phyloP scores from a whole-genome alignment of 2,888 invertebrate species.

The Nemoura dubitans region DNA sequence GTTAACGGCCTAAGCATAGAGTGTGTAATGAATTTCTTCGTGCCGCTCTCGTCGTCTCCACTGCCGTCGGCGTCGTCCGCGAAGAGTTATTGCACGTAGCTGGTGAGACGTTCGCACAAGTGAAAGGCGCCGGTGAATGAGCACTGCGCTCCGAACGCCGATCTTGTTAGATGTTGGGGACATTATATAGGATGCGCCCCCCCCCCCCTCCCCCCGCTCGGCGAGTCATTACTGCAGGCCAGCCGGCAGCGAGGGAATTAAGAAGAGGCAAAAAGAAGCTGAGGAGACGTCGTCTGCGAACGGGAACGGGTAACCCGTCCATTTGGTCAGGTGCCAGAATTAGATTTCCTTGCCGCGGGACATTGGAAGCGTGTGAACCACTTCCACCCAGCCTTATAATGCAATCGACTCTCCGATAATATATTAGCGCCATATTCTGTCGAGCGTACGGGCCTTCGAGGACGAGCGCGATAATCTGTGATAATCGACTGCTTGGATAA shows the following conservation, averaged over 20 bases:
- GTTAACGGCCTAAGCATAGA: background rate
- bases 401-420: conserved; percentile 34
- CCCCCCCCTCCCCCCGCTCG: background rate
- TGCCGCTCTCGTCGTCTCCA: background rate
- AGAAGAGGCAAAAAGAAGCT: conserved; percentile 43
- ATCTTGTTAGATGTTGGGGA: conserved; percentile 30
- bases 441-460: background rate
- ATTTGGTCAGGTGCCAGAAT: conserved; percentile 49
- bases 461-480: background rate
- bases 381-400: conserved; percentile 28
- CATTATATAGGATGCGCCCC: conserved; percentile 17
- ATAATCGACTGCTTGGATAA: background rate
- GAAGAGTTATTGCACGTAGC: conserved; percentile 15
- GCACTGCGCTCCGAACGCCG: background rate
- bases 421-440: background rate
- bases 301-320: conserved; percentile 35
- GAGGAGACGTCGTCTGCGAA: conserved; percentile 16
- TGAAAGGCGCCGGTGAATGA: conserved; percentile 23
- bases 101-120: background rate
- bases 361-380: conserved; percentile 32
- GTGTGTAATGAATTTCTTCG: background rate
- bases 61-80: background rate
- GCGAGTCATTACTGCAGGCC: conserved; percentile 41
- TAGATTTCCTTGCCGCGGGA: conserved; percentile 34
- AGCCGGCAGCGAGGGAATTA: conserved; percentile 44